Evolutionary conservation across 1,140 invertebrate genomes (phyloP), one percentile per base, ranked within the genome.

Genomic region (Rhagoletis zephyria): DNA sequence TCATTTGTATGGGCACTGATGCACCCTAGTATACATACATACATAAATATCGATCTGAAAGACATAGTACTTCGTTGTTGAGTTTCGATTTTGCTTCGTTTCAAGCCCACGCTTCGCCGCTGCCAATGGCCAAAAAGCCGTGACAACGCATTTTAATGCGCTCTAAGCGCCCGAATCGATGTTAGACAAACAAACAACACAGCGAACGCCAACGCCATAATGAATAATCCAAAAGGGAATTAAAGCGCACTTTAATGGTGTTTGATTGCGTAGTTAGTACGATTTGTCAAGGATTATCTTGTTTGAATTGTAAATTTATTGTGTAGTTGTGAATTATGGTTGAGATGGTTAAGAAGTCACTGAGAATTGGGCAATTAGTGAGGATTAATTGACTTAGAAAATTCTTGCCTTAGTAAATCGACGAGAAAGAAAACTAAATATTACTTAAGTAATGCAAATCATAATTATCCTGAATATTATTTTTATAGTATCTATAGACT

Each of bases 91-190:
- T 67, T 67, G n/a, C 30, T 67, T 30, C 7, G 65, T 30, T 19
- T 19, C 65, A 30, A 12, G 3, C 3, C 30, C 30, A 30, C 30
- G 1, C 30, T 30, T 30, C 30, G 30, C 30, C 30, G 30, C 0
- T 30, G 30, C 30, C 30, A 67, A 67, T 5, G 9, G 10, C 65
- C 65, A 42, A 67, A 67, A 9, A 30, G 40, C 65, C 65, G 65
- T 67, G 65, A 67, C 65, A 67, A 42, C 65, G 65, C 65, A 42
- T 67, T 30, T 40, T 40, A 67, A 67, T 40, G n/a, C 19, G 65
- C 30, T 3, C 12, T 67, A 67, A 67, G 65, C 42, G 65, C 10
- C 65, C 30, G 12, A 67, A 67, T 30, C 30, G 19, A 40, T 67
- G 30, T 0, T 40, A 3, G 65, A 67, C 65, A 40, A 9, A 9